A percentile compares a stretch with the other conserved stretches of the same genome.
phyloP scores from a whole-genome alignment of 2,888 invertebrate species.

The Erebia epiphron region DNA sequence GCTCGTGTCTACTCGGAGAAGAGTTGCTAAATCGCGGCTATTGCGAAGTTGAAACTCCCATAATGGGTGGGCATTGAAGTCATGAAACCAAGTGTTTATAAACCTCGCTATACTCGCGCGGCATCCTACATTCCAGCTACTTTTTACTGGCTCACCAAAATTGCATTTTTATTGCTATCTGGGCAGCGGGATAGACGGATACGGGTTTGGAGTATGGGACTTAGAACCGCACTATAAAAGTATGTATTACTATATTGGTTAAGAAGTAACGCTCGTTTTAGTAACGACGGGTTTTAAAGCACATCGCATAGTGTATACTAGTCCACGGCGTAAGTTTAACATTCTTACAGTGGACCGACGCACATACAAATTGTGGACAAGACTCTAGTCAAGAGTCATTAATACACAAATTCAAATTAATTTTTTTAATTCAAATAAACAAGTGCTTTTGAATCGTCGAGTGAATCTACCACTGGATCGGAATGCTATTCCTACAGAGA shows the following conservation, averaged over 20 bases:
- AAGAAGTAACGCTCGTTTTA: background rate
- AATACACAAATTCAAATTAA: too few species aligned
- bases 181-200: constrained; percentile 8
- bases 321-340: background rate
- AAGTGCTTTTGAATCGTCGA: too few species aligned
- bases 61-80: constrained; percentile 29
- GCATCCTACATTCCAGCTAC: constrained; percentile 1
- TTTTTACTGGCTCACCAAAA: constrained; percentile 19
- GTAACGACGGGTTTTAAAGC: background rate
- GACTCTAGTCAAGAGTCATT: too few species aligned
- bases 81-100: constrained; percentile 63
- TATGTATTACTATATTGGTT: background rate
- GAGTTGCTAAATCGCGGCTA: background rate
- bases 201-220: constrained; percentile 6
- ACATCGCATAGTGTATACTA: background rate
- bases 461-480: too few species aligned
- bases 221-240: constrained; percentile 14
- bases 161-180: constrained; percentile 51
- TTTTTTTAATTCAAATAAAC: too few species aligned
- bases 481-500: too few species aligned
- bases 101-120: constrained; percentile 57
- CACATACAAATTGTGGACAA: too few species aligned
- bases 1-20: background rate
- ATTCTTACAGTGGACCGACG: too few species aligned
- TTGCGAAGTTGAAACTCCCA: constrained; percentile 38